A percentile compares a stretch with the other conserved stretches of the same genome.
These are phyloP conservation scores for Acromyrmex charruanus DNA, from an alignment of 1,140 invertebrate species.

Conservation along the genomic window DNA sequence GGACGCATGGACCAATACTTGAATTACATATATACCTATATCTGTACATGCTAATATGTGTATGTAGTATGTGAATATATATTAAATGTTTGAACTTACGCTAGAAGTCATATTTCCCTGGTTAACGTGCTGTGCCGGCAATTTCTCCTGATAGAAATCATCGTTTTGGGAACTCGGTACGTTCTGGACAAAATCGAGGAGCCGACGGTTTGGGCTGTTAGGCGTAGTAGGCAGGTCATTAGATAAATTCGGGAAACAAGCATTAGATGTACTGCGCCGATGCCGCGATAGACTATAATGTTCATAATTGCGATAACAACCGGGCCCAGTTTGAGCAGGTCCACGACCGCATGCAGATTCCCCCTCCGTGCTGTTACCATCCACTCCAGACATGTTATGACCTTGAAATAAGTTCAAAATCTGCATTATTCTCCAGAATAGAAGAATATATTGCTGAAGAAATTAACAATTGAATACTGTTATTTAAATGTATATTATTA, in stretches of 20 bases:
- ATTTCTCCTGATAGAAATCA: constrained; percentile 83
- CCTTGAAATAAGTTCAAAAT: constrained; percentile 86
- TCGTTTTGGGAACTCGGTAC: constrained; percentile 84
- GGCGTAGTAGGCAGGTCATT: constrained; percentile 84
- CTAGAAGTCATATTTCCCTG: constrained; percentile 84
- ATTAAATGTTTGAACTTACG: constrained; percentile 78
- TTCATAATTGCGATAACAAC: constrained; percentile 95
- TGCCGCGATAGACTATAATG: constrained; percentile 88
- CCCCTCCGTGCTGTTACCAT: constrained; percentile 94
- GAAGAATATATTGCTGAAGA: background rate
- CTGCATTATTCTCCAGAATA: constrained; percentile 32
- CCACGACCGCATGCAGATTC: constrained; percentile 90
- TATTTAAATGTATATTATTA: background rate
- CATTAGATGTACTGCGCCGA: constrained; percentile 88
- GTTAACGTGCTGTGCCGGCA: constrained; percentile 82
- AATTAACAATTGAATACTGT: background rate
- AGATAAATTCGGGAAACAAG: constrained; percentile 89
- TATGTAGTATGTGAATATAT: background rate
- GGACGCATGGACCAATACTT: background rate
- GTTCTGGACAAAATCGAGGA: constrained; percentile 86
- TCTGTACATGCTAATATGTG: background rate
- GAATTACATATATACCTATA: background rate
- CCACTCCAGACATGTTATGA: constrained; percentile 96
- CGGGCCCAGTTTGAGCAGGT: constrained; percentile 91
- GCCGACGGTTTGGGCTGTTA: constrained; percentile 85